These are phyloP conservation scores for Hephaestus fuliginosus DNA, from an alignment of 2,797 vertebrate genomes.

Conservation along the genomic window DNA sequence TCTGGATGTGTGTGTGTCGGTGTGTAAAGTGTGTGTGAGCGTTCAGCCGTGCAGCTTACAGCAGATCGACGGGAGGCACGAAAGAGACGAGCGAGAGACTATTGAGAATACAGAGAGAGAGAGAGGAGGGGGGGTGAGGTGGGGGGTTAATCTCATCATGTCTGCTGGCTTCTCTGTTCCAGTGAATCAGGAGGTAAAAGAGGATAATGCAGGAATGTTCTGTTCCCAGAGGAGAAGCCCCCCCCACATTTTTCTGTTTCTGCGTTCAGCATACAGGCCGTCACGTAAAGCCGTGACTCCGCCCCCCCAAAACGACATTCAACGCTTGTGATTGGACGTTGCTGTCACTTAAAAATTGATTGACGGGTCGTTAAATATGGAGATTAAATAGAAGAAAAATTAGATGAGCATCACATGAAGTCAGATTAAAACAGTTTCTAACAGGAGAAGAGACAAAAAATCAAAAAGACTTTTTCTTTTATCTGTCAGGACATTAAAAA, in stretches of 20 bases:
- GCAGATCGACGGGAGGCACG: neutral
- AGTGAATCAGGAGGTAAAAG: constrained; percentile 88
- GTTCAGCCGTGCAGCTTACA: neutral
- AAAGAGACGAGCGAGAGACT: neutral
- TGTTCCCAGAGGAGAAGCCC: constrained; percentile 78
- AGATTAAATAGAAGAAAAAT: too few relatives aligned
- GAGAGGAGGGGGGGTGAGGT: neutral
- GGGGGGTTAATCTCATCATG: constrained; percentile 82
- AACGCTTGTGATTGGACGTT: neutral
- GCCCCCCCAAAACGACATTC: neutral
- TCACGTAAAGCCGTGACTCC: neutral
- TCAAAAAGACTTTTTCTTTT: too few relatives aligned
- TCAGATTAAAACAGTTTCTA: too few relatives aligned
- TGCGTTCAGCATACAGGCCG: neutral
- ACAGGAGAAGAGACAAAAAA: too few relatives aligned
- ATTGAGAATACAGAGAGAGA: neutral
- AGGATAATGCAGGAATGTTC: constrained; percentile 92
- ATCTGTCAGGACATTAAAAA: too few relatives aligned
- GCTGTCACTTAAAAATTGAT: neutral
- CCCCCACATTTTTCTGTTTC: neutral
- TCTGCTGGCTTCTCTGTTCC: constrained; percentile 85
- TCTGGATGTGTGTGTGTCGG: neutral
- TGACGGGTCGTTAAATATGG: neutral
- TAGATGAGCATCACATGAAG: too few relatives aligned
- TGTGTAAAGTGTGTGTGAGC: neutral